Base-by-base conservation (phyloP, 2,888 invertebrate species). In the Meganola albula region DNA sequence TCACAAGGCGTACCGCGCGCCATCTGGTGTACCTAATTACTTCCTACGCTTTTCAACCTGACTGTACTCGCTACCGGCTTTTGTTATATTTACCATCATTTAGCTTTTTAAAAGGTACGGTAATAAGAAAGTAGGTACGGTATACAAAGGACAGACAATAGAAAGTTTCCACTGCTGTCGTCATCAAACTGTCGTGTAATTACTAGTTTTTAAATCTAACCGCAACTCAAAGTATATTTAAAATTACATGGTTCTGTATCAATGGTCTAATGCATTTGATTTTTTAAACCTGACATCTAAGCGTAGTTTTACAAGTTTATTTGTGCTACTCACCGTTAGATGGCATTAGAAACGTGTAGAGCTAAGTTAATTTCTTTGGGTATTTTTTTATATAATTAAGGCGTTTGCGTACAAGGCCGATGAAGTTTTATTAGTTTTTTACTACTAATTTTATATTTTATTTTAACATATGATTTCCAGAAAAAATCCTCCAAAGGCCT, bases 101-200 rank as follows among this genome's bases (percentile, higher is more conserved):
- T 70, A 67, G 65, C 63, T 73, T 70, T 71, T 74, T 67, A 69
- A 74, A 76, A 60, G 55, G 48, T 62, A 77, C 51, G 71, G 64
- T 71, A 77, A 74, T 73, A 74, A 66, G 80, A 82, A 82, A 83
- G 82, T 77, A 82, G 82, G 82, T 77, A 71, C 53, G 58, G 70
- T 67, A 65, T 68, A 78, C 71, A 76, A 79, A 65, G 62, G 59
- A 10, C 9, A 26, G 46, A 49, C 51, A 31, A 59, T 72, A 68
- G 80, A 83, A 83, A 83, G 79, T 62, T 63, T 60, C 53, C 48
- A 53, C 56, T 50, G 44, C 59, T 61, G 48, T 45, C 57, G 56
- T 62, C 62, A 64, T 59, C 63, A 69, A 73, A 73, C 60, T 74
- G 72, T 73, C 72, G 69, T 74, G 63, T 69, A 77, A 74, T 20